Evolutionary conservation across 53 echinoderm and acorn worm genomes (phyloP).

Genomic region (Patiria pectinifera): DNA sequence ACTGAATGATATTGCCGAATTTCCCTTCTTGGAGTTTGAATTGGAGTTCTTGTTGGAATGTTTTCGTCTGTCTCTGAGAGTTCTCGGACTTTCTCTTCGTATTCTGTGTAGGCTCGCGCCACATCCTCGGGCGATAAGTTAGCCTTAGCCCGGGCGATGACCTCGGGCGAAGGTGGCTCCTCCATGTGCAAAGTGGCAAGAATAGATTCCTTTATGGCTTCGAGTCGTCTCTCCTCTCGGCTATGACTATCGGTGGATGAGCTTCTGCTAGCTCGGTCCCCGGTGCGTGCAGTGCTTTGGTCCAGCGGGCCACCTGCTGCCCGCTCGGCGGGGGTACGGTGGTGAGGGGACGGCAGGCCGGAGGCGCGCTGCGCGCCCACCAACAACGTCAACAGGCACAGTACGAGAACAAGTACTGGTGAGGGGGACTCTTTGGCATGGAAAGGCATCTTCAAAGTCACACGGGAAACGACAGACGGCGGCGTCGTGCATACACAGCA

Average conservation of each 20-base stretch:
- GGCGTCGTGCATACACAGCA: slow-evolving; percentile 1
- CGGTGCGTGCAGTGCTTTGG: background rate
- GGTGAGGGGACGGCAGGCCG: slow-evolving; percentile 3
- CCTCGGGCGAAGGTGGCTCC: slow-evolving; percentile 52
- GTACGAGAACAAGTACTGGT: slow-evolving; percentile 5
- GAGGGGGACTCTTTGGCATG: slow-evolving; percentile 1
- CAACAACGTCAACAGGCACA: slow-evolving; percentile 19
- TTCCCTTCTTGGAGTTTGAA: background rate
- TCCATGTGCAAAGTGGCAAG: slow-evolving; percentile 42
- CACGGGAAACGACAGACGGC: background rate
- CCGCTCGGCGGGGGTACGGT: background rate
- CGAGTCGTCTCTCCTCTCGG: slow-evolving; percentile 12
- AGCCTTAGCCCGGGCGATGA: slow-evolving; percentile 25
- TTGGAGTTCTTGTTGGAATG: slow-evolving; percentile 3
- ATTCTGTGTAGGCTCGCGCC: background rate
- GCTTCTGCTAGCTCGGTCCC: background rate
- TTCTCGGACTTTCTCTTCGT: slow-evolving; percentile 8
- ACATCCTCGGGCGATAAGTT: slow-evolving; percentile 13
- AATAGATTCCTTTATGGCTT: slow-evolving; percentile 34
- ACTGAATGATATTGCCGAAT: slow-evolving; percentile 4
- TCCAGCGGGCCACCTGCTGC: no score
- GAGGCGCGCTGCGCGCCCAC: background rate
- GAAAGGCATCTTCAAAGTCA: background rate
- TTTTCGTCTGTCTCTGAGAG: background rate
- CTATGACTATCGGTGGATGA: background rate